Conservation (phyloP, 2,797 vertebrate species). For the Numenius phaeopus region DNA sequence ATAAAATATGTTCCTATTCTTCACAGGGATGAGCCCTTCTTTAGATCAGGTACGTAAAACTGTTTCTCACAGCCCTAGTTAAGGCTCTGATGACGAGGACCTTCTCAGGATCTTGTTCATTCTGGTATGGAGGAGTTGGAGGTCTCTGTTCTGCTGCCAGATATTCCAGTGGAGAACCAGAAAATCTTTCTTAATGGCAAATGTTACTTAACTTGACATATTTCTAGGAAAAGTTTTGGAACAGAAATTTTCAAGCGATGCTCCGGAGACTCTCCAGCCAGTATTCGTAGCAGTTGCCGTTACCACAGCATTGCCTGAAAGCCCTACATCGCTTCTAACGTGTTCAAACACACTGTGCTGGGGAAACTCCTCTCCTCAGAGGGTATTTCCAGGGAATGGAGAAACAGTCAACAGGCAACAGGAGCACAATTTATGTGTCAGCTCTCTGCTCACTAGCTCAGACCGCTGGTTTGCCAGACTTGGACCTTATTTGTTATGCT, state of each 20-base stretch:
- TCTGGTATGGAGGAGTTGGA: neutral
- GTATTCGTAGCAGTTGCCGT: neutral
- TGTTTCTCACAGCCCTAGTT: neutral
- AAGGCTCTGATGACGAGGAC: neutral
- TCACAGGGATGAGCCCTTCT: neutral
- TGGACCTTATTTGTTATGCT: neutral
- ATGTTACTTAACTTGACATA: neutral
- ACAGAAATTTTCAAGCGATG: neutral
- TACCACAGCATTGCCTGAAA: neutral
- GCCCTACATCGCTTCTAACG: neutral
- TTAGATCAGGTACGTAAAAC: neutral
- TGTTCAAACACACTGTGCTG: fast-evolving
- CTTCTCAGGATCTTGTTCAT: neutral
- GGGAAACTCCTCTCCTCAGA: neutral
- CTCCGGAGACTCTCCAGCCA: neutral
- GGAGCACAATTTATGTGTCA: neutral
- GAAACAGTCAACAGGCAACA: neutral
- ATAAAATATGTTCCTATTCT: neutral
- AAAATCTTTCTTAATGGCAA: neutral
- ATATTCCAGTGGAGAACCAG: neutral
- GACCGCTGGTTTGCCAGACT: neutral
- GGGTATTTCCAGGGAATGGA: neutral
- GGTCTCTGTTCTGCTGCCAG: neutral
- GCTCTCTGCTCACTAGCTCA: neutral
- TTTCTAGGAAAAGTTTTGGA: neutral